Percentiles rank a stretch among this genome's conserved stretches.
phyloP scores from a whole-genome alignment of 2,797 vertebrate species.

The Gymnoscopelus braueri region DNA sequence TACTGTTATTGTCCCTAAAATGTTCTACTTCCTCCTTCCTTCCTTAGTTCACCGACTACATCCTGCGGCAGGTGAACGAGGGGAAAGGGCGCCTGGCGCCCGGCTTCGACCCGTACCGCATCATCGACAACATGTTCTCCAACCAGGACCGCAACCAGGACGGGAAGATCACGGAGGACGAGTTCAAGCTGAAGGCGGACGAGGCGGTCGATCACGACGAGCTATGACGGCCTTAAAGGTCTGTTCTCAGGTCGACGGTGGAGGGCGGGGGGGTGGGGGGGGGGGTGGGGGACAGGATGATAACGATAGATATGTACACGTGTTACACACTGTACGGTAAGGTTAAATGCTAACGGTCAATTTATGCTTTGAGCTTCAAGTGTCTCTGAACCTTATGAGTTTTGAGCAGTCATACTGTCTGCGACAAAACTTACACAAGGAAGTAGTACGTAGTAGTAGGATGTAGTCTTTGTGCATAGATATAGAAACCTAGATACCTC shows the following conservation, averaged over 20 bases:
- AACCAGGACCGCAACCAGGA: slow-evolving; percentile 96
- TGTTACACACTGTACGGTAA: slow-evolving; percentile 16
- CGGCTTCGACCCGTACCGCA: slow-evolving; percentile 90
- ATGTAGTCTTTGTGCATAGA: too few species aligned
- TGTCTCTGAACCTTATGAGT: too few species aligned
- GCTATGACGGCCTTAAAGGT: slow-evolving; percentile 79
- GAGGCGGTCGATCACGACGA: slow-evolving; percentile 90
- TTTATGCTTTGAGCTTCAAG: too few species aligned
- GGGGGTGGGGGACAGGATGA: neutral
- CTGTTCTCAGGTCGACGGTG: slow-evolving; percentile 23
- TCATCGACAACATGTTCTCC: slow-evolving; percentile 96
- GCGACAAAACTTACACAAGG: too few species aligned
- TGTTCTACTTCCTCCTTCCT: neutral
- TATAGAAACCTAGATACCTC: too few species aligned
- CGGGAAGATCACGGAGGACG: slow-evolving; percentile 89
- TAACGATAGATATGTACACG: slow-evolving; percentile 7
- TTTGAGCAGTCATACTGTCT: too few species aligned
- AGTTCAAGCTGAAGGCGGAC: slow-evolving; percentile 96
- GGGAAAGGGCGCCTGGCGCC: slow-evolving; percentile 96
- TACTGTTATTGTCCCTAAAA: neutral
- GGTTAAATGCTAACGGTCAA: neutral
- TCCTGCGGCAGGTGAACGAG: slow-evolving; percentile 88
- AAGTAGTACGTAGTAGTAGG: too few species aligned
- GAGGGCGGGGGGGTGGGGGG: slow-evolving; percentile 21
- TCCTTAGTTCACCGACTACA: slow-evolving; percentile 92